phyloP scores from a whole-genome alignment of 1,140 invertebrate genomes.

The Drosophila orosa region DNA sequence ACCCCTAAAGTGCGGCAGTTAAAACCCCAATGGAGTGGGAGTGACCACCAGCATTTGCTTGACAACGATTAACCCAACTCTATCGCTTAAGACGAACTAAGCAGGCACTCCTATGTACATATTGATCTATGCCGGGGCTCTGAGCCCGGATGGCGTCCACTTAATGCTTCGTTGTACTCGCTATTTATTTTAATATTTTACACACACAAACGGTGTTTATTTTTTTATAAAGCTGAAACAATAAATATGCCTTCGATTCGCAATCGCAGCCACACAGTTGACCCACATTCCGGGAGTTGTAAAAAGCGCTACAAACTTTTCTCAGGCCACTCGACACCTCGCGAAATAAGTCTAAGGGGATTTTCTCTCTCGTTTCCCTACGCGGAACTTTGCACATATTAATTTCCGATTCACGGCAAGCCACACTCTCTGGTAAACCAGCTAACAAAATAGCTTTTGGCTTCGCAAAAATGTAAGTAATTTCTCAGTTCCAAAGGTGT shows the following conservation, averaged over 20 bases:
- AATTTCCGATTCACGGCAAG: conserved; percentile 51
- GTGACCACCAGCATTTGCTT: conserved; percentile 19
- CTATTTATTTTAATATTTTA: conserved; percentile 69
- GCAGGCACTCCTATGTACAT: conserved; percentile 43
- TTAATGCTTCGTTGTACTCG: conserved; percentile 50
- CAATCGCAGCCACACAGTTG: conserved; percentile 40
- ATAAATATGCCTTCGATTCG: conserved; percentile 67
- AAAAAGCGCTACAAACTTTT: conserved; percentile 46
- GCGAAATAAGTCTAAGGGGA: not conserved
- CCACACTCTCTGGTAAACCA: conserved; percentile 52
- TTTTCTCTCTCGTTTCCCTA: conserved; percentile 28
- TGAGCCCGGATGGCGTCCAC: conserved; percentile 50
- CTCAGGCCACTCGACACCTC: conserved; percentile 28
- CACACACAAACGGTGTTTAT: conserved; percentile 59
- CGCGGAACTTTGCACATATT: conserved; percentile 40
- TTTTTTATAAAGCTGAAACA: conserved; percentile 69
- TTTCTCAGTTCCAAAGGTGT: conserved; percentile 30
- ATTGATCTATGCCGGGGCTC: conserved; percentile 55
- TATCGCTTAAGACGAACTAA: conserved; percentile 27
- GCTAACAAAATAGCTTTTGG: conserved; percentile 64
- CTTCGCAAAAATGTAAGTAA: conserved; percentile 65
- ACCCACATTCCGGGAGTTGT: conserved; percentile 61
- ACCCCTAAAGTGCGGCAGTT: conserved; percentile 87
- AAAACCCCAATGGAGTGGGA: conserved; percentile 19
- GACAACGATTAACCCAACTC: conserved; percentile 31